Conservation (phyloP, 2,113 vertebrate genomes). For the Larimichthys polyactis region DNA sequence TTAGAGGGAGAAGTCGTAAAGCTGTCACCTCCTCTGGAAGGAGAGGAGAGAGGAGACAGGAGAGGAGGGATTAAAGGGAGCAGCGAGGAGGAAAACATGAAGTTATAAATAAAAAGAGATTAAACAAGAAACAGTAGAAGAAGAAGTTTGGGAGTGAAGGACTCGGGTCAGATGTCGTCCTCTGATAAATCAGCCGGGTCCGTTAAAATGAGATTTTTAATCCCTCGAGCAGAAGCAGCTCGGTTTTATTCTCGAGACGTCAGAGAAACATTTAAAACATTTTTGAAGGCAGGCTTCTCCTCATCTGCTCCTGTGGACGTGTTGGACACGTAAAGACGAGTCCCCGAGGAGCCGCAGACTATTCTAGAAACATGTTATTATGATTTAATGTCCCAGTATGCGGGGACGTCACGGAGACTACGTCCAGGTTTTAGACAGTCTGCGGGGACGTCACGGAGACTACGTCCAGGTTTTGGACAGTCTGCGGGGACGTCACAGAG, state of each 20-base stretch:
- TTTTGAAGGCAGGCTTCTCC: too few species aligned
- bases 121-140: background rate
- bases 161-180: background rate
- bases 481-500: too few species aligned
- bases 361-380: too few species aligned
- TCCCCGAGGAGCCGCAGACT: too few species aligned
- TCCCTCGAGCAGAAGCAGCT: conserved; percentile 27
- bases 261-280: conserved; percentile 47
- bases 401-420: too few species aligned
- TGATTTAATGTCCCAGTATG: too few species aligned
- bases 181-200: conserved; percentile 27
- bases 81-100: background rate
- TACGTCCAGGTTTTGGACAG: too few species aligned
- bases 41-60: background rate
- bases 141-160: background rate
- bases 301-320: too few species aligned
- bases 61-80: background rate
- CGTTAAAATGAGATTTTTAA: conserved; percentile 38
- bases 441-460: too few species aligned
- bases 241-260: conserved; percentile 17
- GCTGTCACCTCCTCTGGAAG: conserved; percentile 12
- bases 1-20: conserved; percentile 45
- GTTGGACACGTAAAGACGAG: too few species aligned
- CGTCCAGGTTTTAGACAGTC: too few species aligned
- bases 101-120: conserved; percentile 2